Conservation (phyloP, 2,888 invertebrate genomes). For the Heliconius hortense region DNA sequence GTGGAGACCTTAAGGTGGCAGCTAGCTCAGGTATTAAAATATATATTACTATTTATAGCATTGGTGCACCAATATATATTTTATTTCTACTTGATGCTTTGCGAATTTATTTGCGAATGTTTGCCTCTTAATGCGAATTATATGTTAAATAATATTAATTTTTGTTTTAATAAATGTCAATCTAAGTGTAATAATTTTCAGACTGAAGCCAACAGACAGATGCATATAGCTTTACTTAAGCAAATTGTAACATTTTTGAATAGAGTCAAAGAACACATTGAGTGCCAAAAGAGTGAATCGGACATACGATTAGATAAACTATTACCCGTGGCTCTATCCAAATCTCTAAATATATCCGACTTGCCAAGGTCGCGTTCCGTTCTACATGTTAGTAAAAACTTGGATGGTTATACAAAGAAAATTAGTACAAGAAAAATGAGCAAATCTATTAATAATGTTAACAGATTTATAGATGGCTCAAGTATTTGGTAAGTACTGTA, state of each 20-base stretch:
- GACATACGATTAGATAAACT: slow-evolving; percentile 50
- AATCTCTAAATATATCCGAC: slow-evolving; percentile 58
- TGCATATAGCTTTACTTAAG: slow-evolving; percentile 87
- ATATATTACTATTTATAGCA: slow-evolving; percentile 6
- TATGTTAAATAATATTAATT: not conserved
- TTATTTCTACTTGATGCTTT: slow-evolving; percentile 24
- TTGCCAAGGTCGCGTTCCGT: slow-evolving; percentile 73
- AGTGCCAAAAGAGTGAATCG: slow-evolving; percentile 60
- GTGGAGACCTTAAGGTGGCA: slow-evolving; percentile 88
- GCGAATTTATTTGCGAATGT: slow-evolving; percentile 51
- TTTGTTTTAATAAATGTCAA: slow-evolving; percentile 44
- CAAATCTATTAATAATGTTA: slow-evolving; percentile 74
- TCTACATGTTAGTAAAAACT: slow-evolving; percentile 66
- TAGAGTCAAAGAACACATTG: slow-evolving; percentile 85
- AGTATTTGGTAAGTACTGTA: slow-evolving; percentile 59
- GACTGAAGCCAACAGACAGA: slow-evolving; percentile 87
- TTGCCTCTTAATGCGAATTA: slow-evolving; percentile 29
- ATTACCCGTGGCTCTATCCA: slow-evolving; percentile 48
- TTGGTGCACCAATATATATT: slow-evolving; percentile 58
- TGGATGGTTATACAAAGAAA: slow-evolving; percentile 65
- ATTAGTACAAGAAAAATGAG: slow-evolving; percentile 69
- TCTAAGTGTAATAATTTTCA: slow-evolving; percentile 66
- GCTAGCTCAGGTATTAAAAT: slow-evolving; percentile 83
- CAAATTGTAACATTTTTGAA: slow-evolving; percentile 87
- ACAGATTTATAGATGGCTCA: slow-evolving; percentile 65